These are phyloP conservation scores for Alloscopus bannaensis DNA, from an alignment of 2,888 invertebrate species.

Conservation along the genomic window DNA sequence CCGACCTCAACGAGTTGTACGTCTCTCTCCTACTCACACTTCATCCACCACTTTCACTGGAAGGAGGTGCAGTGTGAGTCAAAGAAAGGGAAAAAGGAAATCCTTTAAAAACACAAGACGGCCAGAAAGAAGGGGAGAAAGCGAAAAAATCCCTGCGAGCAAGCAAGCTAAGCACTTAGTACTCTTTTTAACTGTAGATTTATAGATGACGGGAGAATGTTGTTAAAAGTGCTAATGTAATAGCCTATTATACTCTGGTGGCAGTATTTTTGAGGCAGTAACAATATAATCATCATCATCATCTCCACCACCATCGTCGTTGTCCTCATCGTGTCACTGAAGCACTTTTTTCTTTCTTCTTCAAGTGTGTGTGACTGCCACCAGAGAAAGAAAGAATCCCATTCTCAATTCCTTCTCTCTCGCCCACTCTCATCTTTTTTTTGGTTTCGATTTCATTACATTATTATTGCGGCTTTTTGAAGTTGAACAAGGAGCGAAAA, in stretches of 20 bases:
- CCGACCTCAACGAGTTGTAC: neutral
- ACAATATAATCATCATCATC: slow-evolving; percentile 28
- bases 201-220: slow-evolving; percentile 27
- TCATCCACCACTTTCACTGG: slow-evolving; percentile 15
- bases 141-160: slow-evolving; percentile 44
- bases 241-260: slow-evolving; percentile 38
- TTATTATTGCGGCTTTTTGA: too few species aligned
- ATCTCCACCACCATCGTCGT: slow-evolving; percentile 18
- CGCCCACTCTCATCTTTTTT: too few species aligned
- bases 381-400: too few species aligned
- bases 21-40: slow-evolving; percentile 3
- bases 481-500: neutral
- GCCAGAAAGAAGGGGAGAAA: neutral
- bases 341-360: too few species aligned
- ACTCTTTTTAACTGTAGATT: slow-evolving; percentile 60
- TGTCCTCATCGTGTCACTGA: too few species aligned
- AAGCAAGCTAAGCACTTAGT: slow-evolving; percentile 50
- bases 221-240: slow-evolving; percentile 61
- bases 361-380: too few species aligned
- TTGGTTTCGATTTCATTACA: slow-evolving; percentile 28
- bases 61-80: neutral
- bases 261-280: slow-evolving; percentile 3
- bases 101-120: slow-evolving; percentile 18
- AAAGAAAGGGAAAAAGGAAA: slow-evolving; percentile 3
- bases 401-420: too few species aligned